These are phyloP conservation scores for Asarcornis scutulata DNA, from an alignment of 2,113 vertebrate species.

Conservation along the genomic window DNA sequence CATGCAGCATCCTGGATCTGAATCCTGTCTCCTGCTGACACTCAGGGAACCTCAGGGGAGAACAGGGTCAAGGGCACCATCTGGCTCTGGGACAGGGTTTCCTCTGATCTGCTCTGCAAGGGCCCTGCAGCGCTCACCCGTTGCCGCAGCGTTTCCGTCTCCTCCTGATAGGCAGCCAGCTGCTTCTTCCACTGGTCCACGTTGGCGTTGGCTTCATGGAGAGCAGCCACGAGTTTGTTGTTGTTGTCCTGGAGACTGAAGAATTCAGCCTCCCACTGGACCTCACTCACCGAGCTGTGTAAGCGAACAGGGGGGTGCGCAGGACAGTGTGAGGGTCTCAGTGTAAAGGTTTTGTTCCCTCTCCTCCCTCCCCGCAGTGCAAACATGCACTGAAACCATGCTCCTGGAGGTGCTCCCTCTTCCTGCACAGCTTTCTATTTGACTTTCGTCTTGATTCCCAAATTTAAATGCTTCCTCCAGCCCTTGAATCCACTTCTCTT, in stretches of 20 bases:
- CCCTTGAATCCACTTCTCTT: background rate
- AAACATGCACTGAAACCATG: rapidly evolving
- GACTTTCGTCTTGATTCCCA: background rate
- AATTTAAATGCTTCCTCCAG: background rate
- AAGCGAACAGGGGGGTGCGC: background rate
- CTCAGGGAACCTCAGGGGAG: background rate
- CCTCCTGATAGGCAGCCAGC: constrained; percentile 89
- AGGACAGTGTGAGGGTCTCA: background rate
- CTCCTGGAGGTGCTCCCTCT: background rate
- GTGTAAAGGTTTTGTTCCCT: background rate
- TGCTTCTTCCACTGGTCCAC: constrained; percentile 98
- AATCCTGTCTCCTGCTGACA: background rate
- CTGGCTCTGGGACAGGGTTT: background rate
- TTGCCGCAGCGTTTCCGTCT: constrained; percentile 88
- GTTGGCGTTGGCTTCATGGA: constrained; percentile 91
- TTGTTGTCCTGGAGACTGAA: constrained; percentile 98
- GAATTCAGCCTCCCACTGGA: constrained; percentile 94
- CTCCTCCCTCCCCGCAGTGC: too few species aligned
- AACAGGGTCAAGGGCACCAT: background rate
- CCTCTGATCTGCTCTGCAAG: background rate
- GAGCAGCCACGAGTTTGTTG: constrained; percentile 87
- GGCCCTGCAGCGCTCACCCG: constrained; percentile 75
- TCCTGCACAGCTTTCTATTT: background rate
- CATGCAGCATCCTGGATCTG: background rate
- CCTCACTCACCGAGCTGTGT: constrained; percentile 91